phyloP scores from a whole-genome alignment of 2,888 invertebrate genomes.

The Tridacna crocea region DNA sequence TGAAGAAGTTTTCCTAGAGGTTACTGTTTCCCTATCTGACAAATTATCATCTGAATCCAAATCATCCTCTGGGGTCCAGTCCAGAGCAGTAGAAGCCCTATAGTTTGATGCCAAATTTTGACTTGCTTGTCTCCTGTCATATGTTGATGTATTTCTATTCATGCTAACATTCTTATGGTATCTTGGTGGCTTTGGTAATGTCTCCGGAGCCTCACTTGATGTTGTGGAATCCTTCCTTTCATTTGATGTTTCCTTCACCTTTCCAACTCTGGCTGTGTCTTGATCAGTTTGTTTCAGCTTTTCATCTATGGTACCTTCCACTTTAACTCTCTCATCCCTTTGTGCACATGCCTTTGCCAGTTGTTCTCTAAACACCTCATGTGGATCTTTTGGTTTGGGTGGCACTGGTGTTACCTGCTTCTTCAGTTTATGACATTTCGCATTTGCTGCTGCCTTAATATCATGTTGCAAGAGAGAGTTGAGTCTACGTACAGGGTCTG shows the following conservation, averaged over 20 bases:
- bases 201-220: constrained; percentile 50
- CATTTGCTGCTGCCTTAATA: constrained; percentile 72
- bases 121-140: constrained; percentile 15
- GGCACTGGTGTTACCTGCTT: constrained; percentile 68
- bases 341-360: constrained; percentile 69
- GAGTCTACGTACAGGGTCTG: constrained; percentile 63
- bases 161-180: constrained; percentile 59
- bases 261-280: constrained; percentile 20
- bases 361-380: constrained; percentile 71
- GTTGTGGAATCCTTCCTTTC: constrained; percentile 34
- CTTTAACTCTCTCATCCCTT: constrained; percentile 65
- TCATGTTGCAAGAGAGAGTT: constrained; percentile 75
- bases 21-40: constrained; percentile 62
- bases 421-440: constrained; percentile 66
- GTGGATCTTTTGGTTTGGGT: constrained; percentile 72
- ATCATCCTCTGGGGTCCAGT: constrained; percentile 79
- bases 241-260: constrained; percentile 7
- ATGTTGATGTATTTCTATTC: constrained; percentile 42
- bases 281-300: constrained; percentile 46
- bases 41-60: constrained; percentile 78
- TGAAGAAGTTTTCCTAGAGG: constrained; percentile 50
- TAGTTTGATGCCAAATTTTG: constrained; percentile 24
- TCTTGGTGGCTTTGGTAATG: constrained; percentile 58
- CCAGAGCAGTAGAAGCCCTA: constrained; percentile 60
- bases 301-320: constrained; percentile 64